Evolutionary conservation across 2,888 invertebrate species (phyloP), one percentile per base, ranked within the genome.

Genomic region (Netelia inedita): DNA sequence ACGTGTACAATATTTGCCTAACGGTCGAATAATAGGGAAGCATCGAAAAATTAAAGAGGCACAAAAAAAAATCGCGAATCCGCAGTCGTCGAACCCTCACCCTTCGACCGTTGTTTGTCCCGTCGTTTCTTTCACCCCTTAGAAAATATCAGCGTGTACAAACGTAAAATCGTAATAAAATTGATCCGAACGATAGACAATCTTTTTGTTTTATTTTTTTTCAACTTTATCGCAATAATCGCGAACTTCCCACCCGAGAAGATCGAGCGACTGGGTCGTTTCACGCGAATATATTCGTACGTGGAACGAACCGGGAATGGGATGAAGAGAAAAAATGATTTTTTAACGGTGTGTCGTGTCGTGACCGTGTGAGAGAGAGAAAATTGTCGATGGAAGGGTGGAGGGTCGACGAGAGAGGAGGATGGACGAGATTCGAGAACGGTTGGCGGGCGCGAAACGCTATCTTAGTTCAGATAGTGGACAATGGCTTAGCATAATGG

Each of bases 401-500:
- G 74, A 75, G 65, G 72, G 72, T 65, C 83, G 87, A 23, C n/a
- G 50, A 11, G 50, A 28, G 66, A 75, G 79, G 35, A 50, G 57
- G 78, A 72, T 74, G 75, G 82, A 71, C 14, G 68, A 81, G 82
- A 83, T 68, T 89, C 83, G 87, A 35, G 71, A 61, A 46, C 75
- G 66, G 50, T 80, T 66, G 50, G 74, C 83, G 83, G 57, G 74
- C 76, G 73, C 61, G 65, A 55, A 53, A 59, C 86, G 90, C 91
- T 93, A 93, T 93, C 93, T 92, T 91, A 92, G 89, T 89, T 65
- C 91, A 92, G 92, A 92, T 92, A 92, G 93, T 92, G 93, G 93
- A 92, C 93, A 92, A 93, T 93, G 91, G 92, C 92, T 92, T 92
- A 92, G 92, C 92, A 93, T 92, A 93, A 93, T 92, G 92, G 93